A percentile compares a stretch with the other conserved stretches of the same genome.
Evolutionary conservation across 2,113 vertebrate species (phyloP).

Genomic region (Parus major): DNA sequence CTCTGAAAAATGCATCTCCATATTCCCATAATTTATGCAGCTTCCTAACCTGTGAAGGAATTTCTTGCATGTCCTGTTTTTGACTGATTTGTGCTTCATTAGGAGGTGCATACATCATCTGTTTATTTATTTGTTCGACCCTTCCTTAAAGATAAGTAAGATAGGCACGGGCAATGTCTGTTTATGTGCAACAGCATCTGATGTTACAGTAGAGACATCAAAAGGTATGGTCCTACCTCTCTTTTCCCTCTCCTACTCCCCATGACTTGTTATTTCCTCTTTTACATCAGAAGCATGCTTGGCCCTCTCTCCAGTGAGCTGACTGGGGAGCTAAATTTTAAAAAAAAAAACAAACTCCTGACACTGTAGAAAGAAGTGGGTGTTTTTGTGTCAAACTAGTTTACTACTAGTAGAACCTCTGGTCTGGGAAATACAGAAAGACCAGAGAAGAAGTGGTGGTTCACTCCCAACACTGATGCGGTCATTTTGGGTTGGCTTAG

Average conservation of each 20-base stretch:
- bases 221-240: not conserved
- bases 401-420: not conserved
- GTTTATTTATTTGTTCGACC: not conserved
- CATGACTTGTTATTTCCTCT: fast-evolving
- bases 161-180: not conserved
- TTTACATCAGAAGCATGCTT: not conserved
- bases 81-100: not conserved
- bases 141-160: not conserved
- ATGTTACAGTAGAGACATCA: not conserved
- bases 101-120: not conserved
- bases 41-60: not conserved
- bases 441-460: not conserved
- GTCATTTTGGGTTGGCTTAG: not conserved
- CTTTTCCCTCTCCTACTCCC: not conserved
- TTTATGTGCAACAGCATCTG: not conserved
- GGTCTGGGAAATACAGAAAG: not conserved
- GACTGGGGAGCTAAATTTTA: not conserved
- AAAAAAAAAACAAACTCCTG: not conserved
- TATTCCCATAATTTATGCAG: not conserved
- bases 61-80: not conserved
- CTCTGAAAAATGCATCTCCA: not conserved
- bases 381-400: not conserved
- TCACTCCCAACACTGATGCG: fast-evolving
- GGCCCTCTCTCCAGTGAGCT: not conserved
- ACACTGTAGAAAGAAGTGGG: not conserved